phyloP scores from a whole-genome alignment of 2,888 invertebrate genomes.

The Gastracanthus pulcherrimus region DNA sequence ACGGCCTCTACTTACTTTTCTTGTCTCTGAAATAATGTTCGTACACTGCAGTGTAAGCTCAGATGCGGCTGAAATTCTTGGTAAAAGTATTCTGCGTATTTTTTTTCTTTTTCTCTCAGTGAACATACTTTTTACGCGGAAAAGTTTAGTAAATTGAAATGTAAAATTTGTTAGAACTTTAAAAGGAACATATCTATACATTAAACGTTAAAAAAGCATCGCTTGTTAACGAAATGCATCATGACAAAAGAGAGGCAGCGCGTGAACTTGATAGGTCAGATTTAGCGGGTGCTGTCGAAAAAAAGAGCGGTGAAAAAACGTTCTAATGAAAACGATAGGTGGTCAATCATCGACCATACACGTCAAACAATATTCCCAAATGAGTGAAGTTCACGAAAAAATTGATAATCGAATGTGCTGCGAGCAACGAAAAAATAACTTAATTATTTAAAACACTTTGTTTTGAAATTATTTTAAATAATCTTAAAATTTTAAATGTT shows the following conservation, averaged over 20 bases:
- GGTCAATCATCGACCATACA: constrained; percentile 9
- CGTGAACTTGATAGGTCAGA: background rate
- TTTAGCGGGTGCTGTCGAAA: background rate
- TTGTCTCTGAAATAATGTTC: too few relatives aligned
- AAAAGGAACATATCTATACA: background rate
- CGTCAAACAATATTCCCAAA: background rate
- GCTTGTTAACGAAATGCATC: background rate
- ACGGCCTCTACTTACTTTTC: background rate
- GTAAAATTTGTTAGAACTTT: background rate
- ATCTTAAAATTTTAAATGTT: too few relatives aligned
- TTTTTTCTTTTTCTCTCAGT: background rate
- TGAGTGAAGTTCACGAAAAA: background rate
- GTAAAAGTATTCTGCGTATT: background rate
- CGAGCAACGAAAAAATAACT: background rate
- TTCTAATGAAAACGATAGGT: background rate
- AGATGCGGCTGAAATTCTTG: too few relatives aligned
- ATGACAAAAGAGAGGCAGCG: background rate
- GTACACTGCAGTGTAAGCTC: too few relatives aligned
- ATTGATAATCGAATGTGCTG: background rate
- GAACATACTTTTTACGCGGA: background rate
- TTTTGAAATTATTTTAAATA: too few relatives aligned
- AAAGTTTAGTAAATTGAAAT: background rate
- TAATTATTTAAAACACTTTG: too few relatives aligned
- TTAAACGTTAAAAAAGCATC: background rate
- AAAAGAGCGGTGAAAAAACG: background rate